These are phyloP conservation scores for Delichon dasypus DNA, from an alignment of 2,797 vertebrate genomes.

Conservation along the genomic window DNA sequence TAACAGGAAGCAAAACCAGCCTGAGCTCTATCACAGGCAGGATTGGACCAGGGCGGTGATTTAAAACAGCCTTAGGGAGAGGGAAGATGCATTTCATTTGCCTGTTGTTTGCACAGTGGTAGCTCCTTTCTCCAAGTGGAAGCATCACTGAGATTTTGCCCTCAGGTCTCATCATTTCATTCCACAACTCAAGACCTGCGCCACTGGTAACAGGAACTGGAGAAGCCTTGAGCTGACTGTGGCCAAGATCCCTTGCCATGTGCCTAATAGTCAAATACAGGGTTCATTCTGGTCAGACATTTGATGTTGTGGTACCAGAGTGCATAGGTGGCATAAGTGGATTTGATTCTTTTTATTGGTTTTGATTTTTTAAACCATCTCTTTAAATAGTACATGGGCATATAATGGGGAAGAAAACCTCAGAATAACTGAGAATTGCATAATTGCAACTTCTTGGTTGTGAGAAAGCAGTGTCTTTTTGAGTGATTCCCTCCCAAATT, in stretches of 20 bases:
- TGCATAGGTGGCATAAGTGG: background rate
- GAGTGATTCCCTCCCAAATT: background rate
- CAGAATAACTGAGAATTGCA: background rate
- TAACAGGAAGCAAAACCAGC: background rate
- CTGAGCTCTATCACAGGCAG: background rate
- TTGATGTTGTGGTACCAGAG: background rate
- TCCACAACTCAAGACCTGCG: background rate
- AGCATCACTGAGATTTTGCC: background rate
- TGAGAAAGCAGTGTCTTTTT: background rate
- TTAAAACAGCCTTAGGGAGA: background rate
- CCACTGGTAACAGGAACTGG: conserved; percentile 21
- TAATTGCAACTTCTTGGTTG: background rate
- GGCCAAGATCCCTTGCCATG: background rate
- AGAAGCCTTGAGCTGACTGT: conserved; percentile 10
- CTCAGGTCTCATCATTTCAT: conserved; percentile 40
- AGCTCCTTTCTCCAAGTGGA: background rate
- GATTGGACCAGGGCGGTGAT: background rate
- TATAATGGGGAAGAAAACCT: background rate
- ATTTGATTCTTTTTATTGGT: background rate
- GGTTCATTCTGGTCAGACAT: background rate
- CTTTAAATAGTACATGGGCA: background rate
- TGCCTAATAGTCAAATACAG: background rate
- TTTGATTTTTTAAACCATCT: background rate
- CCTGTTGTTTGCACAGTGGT: conserved; percentile 11
- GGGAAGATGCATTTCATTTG: conserved; percentile 12